These are phyloP conservation scores for Fulmarus glacialis DNA, from an alignment of 2,113 vertebrate genomes.

Conservation along the genomic window DNA sequence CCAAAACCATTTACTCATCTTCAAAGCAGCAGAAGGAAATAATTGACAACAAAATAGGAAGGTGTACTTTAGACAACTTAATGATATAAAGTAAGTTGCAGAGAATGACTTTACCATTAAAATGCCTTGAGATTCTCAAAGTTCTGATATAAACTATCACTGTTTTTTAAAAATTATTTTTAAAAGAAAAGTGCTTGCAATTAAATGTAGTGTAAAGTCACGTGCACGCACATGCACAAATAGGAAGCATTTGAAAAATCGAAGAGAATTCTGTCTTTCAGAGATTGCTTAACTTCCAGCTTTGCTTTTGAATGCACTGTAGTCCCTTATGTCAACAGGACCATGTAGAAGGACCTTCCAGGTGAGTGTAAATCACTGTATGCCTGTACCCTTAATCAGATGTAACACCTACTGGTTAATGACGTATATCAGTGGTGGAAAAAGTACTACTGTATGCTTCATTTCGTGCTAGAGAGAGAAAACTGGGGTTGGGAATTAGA, in stretches of 20 bases:
- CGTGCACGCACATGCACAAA: background rate
- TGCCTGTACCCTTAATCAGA: background rate
- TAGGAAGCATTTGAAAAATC: background rate
- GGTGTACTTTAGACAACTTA: background rate
- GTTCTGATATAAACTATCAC: background rate
- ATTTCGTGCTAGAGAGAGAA: background rate
- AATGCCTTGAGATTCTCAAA: background rate
- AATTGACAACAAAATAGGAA: conserved; percentile 30
- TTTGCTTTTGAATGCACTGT: background rate
- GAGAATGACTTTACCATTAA: background rate
- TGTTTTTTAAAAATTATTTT: background rate
- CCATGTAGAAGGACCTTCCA: background rate
- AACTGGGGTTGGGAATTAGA: background rate
- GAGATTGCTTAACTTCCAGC: background rate
- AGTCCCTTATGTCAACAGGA: background rate
- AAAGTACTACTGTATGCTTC: background rate
- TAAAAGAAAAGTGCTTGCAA: background rate
- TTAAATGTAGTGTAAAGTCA: background rate
- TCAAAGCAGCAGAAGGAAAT: background rate
- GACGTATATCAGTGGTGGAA: background rate
- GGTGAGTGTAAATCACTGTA: background rate
- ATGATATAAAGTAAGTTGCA: background rate
- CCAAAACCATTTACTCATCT: background rate
- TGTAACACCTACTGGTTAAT: background rate
- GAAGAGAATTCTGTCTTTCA: background rate